A percentile compares a stretch with the other conserved stretches of the same genome.
phyloP scores from a whole-genome alignment of 2,113 vertebrate genomes.

The Neotragus pygmaeus region DNA sequence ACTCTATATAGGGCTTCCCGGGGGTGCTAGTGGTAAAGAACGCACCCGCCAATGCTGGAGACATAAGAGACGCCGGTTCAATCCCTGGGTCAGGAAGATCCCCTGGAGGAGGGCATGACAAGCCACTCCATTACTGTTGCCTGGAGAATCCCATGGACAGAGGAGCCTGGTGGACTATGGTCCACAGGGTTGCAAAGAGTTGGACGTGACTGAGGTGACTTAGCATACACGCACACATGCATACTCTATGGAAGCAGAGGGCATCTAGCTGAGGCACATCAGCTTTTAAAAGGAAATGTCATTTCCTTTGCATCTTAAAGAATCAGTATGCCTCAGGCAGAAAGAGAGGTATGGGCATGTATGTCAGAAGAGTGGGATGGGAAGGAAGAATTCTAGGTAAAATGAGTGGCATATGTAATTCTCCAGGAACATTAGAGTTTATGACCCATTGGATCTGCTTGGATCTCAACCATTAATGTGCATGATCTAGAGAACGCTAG shows the following conservation, averaged over 20 bases:
- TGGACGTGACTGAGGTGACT: not conserved
- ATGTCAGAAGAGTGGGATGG: not conserved
- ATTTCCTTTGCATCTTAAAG: not conserved
- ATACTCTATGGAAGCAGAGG: not conserved
- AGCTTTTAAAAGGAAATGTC: not conserved
- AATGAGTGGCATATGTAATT: rapidly evolving
- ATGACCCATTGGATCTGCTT: not conserved
- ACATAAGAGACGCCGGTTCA: not conserved
- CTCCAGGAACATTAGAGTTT: not conserved
- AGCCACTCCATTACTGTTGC: not conserved
- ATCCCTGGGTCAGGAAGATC: not conserved
- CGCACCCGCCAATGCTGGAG: not conserved
- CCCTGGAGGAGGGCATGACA: not conserved
- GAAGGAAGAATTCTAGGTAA: not conserved
- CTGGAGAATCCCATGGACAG: not conserved
- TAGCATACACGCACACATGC: not conserved
- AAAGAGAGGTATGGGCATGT: not conserved
- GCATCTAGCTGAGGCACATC: not conserved
- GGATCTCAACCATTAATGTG: not conserved
- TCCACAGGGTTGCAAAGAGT: not conserved
- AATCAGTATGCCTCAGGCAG: not conserved
- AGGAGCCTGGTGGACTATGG: not conserved
- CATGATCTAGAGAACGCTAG: not conserved
- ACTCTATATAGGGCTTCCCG: not conserved
- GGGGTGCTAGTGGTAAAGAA: not conserved